Base-by-base conservation (phyloP, 2,113 vertebrate species). In the Salvelinus namaycush region DNA sequence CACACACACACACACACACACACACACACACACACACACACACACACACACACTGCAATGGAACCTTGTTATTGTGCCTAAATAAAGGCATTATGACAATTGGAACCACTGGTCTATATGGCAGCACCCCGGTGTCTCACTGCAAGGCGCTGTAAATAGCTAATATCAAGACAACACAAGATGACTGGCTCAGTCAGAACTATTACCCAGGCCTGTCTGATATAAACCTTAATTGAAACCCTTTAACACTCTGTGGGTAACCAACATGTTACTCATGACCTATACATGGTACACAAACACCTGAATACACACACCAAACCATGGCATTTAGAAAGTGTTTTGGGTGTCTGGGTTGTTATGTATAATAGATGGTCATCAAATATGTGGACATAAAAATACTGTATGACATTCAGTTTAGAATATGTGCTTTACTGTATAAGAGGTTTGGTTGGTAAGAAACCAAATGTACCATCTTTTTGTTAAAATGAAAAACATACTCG, bases 31-130 rank as follows among this genome's bases (percentile, higher is more conserved):
- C 31, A 34, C 31, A 34, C 72, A 34, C n/a, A 60, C 49, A 60
- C 29, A 69, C 3, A 68, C 11, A 22, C 57, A 64, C 5, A 72
- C 27, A 64, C 27, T 27, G 13, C 88, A 87, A 71, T 81, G 82
- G 88, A 79, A 76, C 89, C 87, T 89, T 83, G 88, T 90, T 92
- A 89, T 92, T 87, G 87, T 92, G 85, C 88, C 79, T 78, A 76
- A 71, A 85, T 85, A 84, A 87, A 89, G 84, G 85, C 79, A 70
- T 75, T 81, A 79, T 79, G 86, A 76, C 78, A 71, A 31, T 82
- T 78, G 75, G 82, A 87, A 86, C 87, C 87, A 82, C 81, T 59
- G 59, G 82, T 87, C 79, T 87, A 83, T 87, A 87, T 82, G 81
- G 83, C 74, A 75, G 70, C 29, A 8, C 82, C 87, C 86, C 86